phyloP scores from a whole-genome alignment of 2,113 vertebrate genomes.

The Hystrix brachyura region DNA sequence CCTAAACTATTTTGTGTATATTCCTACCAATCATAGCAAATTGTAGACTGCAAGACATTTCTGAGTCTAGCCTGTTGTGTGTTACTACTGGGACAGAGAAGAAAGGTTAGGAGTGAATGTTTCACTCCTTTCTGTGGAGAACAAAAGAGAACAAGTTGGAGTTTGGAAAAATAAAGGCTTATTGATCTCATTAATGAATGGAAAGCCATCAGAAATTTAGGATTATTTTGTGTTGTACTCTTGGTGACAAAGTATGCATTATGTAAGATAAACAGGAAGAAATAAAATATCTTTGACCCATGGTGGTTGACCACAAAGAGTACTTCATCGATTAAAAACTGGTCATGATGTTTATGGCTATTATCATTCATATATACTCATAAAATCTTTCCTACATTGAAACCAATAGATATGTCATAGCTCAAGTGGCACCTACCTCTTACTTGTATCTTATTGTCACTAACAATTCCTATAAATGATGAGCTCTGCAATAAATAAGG shows the following conservation, averaged over 20 bases:
- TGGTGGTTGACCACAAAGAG: background rate
- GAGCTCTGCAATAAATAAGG: background rate
- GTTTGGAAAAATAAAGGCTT: background rate
- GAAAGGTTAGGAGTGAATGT: background rate
- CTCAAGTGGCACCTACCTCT: background rate
- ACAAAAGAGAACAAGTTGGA: background rate
- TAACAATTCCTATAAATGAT: background rate
- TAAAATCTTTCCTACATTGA: background rate
- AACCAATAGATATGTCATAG: background rate
- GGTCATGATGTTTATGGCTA: background rate
- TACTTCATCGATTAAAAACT: background rate
- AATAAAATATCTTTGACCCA: background rate
- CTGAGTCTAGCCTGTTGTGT: background rate
- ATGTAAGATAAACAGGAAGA: background rate
- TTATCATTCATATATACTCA: background rate
- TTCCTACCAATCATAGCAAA: background rate
- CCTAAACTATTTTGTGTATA: background rate
- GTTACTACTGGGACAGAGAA: background rate
- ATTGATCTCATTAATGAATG: background rate
- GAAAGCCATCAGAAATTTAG: constrained; percentile 34
- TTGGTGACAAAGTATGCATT: background rate
- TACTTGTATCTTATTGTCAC: background rate
- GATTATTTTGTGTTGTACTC: constrained; percentile 36
- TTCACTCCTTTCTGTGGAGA: background rate
- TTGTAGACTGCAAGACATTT: background rate